These are phyloP conservation scores for Peromyscus leucopus DNA, from an alignment of 2,113 vertebrate species.

Conservation along the genomic window DNA sequence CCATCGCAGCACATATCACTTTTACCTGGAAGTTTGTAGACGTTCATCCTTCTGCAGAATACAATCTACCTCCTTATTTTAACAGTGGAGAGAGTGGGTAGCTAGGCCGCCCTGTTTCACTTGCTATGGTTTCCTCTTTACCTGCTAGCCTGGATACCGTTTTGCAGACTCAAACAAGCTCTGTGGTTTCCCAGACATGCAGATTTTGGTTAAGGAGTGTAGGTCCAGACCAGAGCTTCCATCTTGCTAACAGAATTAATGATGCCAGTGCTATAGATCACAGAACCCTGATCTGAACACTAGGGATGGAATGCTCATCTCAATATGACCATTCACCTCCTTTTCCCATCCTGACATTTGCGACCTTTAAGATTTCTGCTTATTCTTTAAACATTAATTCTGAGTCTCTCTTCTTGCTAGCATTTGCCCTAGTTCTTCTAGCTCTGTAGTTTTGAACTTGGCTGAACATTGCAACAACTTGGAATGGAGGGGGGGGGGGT, in stretches of 20 bases:
- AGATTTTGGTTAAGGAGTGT: background rate
- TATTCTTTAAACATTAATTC: conserved; percentile 4
- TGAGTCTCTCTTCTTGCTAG: background rate
- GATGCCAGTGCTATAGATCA: fast-evolving
- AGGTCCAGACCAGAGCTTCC: background rate
- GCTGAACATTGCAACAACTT: background rate
- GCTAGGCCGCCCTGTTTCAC: background rate
- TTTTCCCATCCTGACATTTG: background rate
- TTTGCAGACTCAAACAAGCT: background rate
- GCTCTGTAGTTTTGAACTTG: conserved; percentile 10
- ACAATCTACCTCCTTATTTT: background rate
- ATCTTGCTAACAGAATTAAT: background rate
- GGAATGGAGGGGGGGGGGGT: background rate
- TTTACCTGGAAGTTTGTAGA: background rate
- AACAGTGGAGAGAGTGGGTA: background rate
- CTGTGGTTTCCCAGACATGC: background rate
- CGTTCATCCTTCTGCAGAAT: background rate
- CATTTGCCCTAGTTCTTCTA: background rate
- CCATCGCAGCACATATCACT: background rate
- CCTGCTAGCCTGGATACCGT: too few species aligned
- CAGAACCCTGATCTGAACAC: background rate
- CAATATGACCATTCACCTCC: background rate
- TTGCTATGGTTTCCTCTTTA: background rate
- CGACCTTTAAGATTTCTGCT: background rate
- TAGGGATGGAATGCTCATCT: background rate